Percentiles rank a stretch among this genome's conserved stretches.
Conservation (phyloP, 2,797 vertebrate species). For the Tokudaia tokunoshimensis region DNA sequence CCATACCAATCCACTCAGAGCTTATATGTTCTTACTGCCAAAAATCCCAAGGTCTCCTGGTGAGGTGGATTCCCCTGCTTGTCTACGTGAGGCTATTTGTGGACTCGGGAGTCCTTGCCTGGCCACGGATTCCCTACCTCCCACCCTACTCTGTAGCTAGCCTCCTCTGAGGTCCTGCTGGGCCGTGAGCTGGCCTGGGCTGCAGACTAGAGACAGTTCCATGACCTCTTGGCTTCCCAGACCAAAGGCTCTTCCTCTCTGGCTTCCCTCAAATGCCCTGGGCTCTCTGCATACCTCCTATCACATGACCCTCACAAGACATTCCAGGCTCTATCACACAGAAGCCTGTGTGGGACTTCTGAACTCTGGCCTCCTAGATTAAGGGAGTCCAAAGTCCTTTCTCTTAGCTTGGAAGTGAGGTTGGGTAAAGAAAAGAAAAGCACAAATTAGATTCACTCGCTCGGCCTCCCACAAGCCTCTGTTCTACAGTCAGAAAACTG, state of each 20-base stretch:
- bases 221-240: background rate
- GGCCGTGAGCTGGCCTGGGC: no score
- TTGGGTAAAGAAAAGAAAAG: background rate
- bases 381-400: constrained; percentile 3
- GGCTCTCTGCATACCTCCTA: background rate
- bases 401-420: background rate
- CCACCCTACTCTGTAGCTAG: background rate
- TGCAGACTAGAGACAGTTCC: background rate
- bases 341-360: background rate
- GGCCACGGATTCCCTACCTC: background rate
- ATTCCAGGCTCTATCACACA: background rate
- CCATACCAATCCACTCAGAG: background rate
- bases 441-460: background rate
- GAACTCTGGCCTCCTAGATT: background rate
- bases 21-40: background rate
- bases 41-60: background rate
- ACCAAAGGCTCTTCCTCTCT: background rate
- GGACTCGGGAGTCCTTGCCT: background rate
- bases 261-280: background rate
- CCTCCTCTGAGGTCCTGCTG: background rate
- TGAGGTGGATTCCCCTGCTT: background rate
- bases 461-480: background rate
- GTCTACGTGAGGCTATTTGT: background rate
- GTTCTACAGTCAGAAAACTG: background rate
- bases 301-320: background rate